Evolutionary conservation across 2,888 invertebrate genomes (phyloP).

Genomic region (Coelogynopora nodosa): DNA sequence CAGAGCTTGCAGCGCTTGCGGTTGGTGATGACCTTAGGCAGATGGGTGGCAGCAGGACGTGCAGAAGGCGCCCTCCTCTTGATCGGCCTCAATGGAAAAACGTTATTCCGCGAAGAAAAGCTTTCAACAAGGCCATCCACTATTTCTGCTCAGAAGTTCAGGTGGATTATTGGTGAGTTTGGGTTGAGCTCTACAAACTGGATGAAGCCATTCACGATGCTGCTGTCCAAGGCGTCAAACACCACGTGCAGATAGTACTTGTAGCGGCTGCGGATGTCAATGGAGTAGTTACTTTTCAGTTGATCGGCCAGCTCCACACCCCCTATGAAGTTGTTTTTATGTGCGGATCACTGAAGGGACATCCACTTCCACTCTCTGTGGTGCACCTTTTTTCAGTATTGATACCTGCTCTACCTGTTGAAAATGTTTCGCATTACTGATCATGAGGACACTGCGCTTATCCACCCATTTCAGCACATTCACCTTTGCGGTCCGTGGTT

Average conservation of each 20-base stretch:
- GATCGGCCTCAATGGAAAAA: not conserved
- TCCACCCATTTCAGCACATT: slow-evolving; percentile 9
- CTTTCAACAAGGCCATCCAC: not conserved
- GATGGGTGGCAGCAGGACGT: not conserved
- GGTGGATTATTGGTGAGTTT: not conserved
- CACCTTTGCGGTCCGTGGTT: not conserved
- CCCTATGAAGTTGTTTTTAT: not conserved
- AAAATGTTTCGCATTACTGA: not conserved
- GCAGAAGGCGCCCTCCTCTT: not conserved
- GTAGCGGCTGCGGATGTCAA: not conserved
- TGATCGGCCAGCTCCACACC: not conserved
- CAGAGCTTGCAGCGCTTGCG: not conserved
- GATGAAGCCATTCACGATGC: not conserved
- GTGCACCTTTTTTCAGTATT: not conserved
- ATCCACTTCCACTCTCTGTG: not conserved
- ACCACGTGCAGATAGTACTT: not conserved
- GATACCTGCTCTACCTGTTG: not conserved
- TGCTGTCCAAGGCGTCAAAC: not conserved
- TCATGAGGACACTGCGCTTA: not conserved
- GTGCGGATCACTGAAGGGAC: not conserved
- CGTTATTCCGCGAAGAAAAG: not conserved
- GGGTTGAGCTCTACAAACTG: not conserved
- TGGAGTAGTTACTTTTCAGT: not conserved
- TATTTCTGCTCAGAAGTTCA: not conserved
- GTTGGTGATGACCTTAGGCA: not conserved